A percentile compares a stretch with the other conserved stretches of the same genome.
phyloP scores from a whole-genome alignment of 2,113 vertebrate species.

The Antechinus flavipes region DNA sequence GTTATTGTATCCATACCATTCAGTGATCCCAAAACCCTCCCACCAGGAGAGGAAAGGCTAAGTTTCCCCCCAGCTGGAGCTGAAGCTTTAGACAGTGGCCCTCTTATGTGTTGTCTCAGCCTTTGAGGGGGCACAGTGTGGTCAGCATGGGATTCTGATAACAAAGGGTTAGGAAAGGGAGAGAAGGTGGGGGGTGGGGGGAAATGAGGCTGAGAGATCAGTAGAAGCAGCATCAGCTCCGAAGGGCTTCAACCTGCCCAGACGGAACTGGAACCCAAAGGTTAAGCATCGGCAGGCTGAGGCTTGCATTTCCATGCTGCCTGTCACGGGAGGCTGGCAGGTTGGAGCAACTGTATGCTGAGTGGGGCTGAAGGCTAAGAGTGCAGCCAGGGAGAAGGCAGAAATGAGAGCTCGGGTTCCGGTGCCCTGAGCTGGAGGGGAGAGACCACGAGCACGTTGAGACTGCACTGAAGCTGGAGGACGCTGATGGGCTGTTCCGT shows the following conservation, averaged over 20 bases:
- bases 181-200: neutral
- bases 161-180: slow-evolving; percentile 3
- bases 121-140: slow-evolving; percentile 20
- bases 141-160: slow-evolving; percentile 10
- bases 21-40: slow-evolving; percentile 75
- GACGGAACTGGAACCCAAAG: neutral
- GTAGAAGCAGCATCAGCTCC: neutral
- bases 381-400: neutral
- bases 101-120: slow-evolving; percentile 59
- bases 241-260: fast-evolving
- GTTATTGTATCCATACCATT: slow-evolving; percentile 64
- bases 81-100: neutral
- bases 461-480: neutral
- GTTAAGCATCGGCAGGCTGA: neutral
- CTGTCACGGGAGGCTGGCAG: neutral
- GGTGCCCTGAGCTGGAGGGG: neutral
- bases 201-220: neutral
- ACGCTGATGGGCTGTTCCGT: slow-evolving; percentile 56
- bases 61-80: neutral
- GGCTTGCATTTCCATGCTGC: neutral
- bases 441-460: neutral
- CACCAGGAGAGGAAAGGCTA: slow-evolving; percentile 59
- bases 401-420: neutral
- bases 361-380: too few species aligned
- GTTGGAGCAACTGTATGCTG: neutral